phyloP scores from a whole-genome alignment of 2,113 vertebrate genomes.

The Phycodurus eques region DNA sequence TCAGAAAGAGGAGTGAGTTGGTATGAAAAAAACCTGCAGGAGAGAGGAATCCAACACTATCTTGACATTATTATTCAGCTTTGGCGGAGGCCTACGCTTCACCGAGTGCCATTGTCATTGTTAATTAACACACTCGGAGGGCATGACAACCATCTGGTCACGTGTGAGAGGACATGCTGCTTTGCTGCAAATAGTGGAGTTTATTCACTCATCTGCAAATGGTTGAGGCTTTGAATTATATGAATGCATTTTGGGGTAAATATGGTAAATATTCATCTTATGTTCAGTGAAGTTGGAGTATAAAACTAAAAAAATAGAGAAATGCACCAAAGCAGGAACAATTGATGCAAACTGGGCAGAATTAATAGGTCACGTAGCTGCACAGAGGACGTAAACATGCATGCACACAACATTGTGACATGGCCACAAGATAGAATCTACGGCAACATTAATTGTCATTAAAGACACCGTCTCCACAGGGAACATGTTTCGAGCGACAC shows the following conservation, averaged over 20 bases:
- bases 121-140: conserved; percentile 45
- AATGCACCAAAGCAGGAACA: neutral
- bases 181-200: neutral
- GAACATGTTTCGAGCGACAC: no score
- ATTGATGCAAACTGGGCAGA: neutral
- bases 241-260: neutral
- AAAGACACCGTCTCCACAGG: no score
- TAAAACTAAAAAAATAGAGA: neutral
- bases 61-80: neutral
- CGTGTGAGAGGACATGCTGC: conserved; percentile 16
- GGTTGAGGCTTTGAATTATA: neutral
- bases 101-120: conserved; percentile 14
- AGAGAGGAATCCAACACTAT: neutral
- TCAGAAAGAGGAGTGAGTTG: neutral
- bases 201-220: neutral
- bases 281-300: no score
- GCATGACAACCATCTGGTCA: conserved; percentile 38
- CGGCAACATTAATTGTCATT: no score
- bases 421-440: no score
- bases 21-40: neutral
- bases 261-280: no score
- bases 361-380: neutral
- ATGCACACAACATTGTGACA: no score
- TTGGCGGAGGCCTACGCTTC: neutral
- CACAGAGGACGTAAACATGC: neutral